phyloP scores from a whole-genome alignment of 2,113 vertebrate species.

The Paramisgurnus dabryanus region DNA sequence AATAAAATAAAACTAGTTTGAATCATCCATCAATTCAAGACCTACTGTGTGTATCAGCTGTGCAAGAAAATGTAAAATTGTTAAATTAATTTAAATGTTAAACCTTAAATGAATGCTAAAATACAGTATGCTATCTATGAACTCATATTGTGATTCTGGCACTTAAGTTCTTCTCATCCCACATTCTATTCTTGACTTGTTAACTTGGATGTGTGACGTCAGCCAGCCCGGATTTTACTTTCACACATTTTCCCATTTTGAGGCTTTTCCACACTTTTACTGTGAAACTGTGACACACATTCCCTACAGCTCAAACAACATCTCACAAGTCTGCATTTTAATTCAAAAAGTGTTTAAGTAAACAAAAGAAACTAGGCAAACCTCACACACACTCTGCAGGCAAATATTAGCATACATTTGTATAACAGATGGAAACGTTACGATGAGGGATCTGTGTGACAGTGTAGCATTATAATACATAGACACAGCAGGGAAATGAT shows the following conservation, averaged over 20 bases:
- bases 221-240: background rate
- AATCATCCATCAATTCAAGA: too few species aligned
- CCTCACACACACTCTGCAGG: background rate
- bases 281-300: background rate
- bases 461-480: too few species aligned
- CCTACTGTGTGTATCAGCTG: too few species aligned
- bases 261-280: conserved; percentile 9
- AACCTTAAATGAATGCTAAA: too few species aligned
- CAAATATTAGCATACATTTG: background rate
- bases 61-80: too few species aligned
- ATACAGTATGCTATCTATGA: too few species aligned
- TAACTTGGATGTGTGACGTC: background rate
- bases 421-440: too few species aligned
- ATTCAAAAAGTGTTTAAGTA: background rate
- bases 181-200: background rate
- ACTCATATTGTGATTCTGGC: too few species aligned
- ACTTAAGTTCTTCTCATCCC: background rate
- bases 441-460: too few species aligned
- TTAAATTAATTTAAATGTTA: too few species aligned
- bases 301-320: background rate
- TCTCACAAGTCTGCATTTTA: background rate
- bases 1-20: too few species aligned
- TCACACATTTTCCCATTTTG: background rate
- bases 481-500: too few species aligned
- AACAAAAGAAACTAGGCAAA: background rate